Base-by-base conservation (phyloP, 2,797 vertebrate genomes). In the Acomys russatus region DNA sequence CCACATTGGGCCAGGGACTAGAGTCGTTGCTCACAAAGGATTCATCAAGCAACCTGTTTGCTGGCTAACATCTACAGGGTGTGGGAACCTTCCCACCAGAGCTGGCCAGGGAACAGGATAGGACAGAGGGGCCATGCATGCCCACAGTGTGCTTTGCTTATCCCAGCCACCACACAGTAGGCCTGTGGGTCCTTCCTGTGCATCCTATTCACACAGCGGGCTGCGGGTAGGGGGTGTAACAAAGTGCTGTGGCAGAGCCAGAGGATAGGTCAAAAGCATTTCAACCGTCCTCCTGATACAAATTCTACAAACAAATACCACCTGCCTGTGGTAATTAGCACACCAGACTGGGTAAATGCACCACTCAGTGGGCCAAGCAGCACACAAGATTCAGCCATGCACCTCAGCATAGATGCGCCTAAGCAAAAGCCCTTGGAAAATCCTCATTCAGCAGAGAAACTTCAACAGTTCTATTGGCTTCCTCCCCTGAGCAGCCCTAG, bases 11-110 rank as follows among this genome's bases (percentile, higher is more conserved):
- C 68, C 90, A 83, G 80, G 22, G 74, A 76, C 61, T n/a, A 22
- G 84, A 51, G 68, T 64, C 35, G 3, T 54, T 49, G 63, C 76
- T 93, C 76, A 94, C 92, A 90, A 51, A 22, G 54, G 61, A 76
- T 71, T 28, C 35, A 28, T n/a, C 73, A 38, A 77, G 33, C 63
- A 38, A 54, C 59, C 35, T 28, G 1, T 66, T 59, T 63, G 70
- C 84, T 87, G 66, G 74, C 56, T 14, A 66, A 4, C 22, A 54
- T 61, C 89, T 64, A 18, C 28, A 6, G 59, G n/a, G 14, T 76
- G 64, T 4, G 76, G 51, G 33, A 68, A 59, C n/a, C 89, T 93
- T 76, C 74, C 7, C 56, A 64, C 74, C 51, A 44, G 82, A 91
- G 73, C 68, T 61, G 33, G 38, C 49, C 44, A 4, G 64, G 14